These are phyloP conservation scores for Vidua chalybeata DNA, from an alignment of 2,113 vertebrate genomes.

Conservation along the genomic window DNA sequence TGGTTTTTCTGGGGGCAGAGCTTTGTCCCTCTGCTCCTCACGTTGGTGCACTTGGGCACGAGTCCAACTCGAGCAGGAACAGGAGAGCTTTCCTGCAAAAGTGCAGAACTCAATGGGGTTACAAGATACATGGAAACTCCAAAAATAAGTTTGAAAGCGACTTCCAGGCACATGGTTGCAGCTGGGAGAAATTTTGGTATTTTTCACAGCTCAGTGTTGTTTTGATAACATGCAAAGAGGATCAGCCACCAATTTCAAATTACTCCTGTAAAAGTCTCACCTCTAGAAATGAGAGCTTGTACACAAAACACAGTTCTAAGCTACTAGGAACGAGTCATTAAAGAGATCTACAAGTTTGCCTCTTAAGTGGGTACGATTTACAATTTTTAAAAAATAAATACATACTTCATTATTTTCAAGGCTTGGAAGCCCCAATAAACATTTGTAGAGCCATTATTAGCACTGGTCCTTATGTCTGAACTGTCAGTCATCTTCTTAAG, in stretches of 20 bases:
- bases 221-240: not conserved
- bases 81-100: not conserved
- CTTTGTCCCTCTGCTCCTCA: not conserved
- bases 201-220: not conserved
- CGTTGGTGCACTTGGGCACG: not conserved
- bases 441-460: not conserved
- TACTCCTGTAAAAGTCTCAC: not conserved
- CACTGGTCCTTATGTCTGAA: not conserved
- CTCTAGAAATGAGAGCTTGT: not conserved
- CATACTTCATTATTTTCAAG: not conserved
- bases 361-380: not conserved
- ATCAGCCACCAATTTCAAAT: not conserved
- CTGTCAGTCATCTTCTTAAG: not conserved
- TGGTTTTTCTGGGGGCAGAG: not conserved
- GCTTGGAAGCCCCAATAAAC: not conserved
- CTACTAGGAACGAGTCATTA: not conserved
- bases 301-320: not conserved
- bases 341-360: not conserved
- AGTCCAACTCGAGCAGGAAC: not conserved
- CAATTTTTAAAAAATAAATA: not conserved
- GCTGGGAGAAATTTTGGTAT: not conserved
- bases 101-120: not conserved
- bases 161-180: not conserved
- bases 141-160: not conserved
- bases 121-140: not conserved